These are phyloP conservation scores for Cuniculus paca DNA, from an alignment of 2,797 vertebrate genomes.

Conservation along the genomic window DNA sequence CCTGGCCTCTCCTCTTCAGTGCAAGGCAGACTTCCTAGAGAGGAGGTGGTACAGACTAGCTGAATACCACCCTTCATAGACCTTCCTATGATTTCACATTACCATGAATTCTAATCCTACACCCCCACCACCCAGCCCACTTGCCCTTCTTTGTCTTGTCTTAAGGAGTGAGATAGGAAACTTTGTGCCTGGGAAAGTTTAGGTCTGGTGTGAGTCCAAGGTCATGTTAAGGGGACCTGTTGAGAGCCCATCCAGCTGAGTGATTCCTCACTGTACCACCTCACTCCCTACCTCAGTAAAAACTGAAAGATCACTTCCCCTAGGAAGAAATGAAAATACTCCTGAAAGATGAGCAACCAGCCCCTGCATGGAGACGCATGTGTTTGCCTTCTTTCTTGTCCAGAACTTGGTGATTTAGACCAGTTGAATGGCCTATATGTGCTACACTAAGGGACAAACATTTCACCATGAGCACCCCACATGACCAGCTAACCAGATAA, in stretches of 20 bases:
- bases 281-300: not conserved
- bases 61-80: not conserved
- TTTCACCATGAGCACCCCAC: not conserved
- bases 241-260: not conserved
- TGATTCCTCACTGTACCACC: not conserved
- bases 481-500: not conserved
- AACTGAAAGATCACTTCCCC: not conserved
- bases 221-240: not conserved
- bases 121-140: not conserved
- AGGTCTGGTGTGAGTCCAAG: not conserved
- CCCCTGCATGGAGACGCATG: not conserved
- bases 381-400: not conserved
- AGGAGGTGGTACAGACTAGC: not conserved
- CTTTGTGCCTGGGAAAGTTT: not conserved
- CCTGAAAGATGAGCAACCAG: not conserved
- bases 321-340: constrained; percentile 21
- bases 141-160: not conserved
- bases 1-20: not conserved
- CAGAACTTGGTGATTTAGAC: not conserved
- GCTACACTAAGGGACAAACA: not conserved
- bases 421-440: not conserved
- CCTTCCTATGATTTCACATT: not conserved
- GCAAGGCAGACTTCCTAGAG: not conserved
- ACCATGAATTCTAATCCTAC: not conserved
- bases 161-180: not conserved